Evolutionary conservation across 2,888 invertebrate genomes (phyloP).

Genomic region (Meiosimyza platycephala): DNA sequence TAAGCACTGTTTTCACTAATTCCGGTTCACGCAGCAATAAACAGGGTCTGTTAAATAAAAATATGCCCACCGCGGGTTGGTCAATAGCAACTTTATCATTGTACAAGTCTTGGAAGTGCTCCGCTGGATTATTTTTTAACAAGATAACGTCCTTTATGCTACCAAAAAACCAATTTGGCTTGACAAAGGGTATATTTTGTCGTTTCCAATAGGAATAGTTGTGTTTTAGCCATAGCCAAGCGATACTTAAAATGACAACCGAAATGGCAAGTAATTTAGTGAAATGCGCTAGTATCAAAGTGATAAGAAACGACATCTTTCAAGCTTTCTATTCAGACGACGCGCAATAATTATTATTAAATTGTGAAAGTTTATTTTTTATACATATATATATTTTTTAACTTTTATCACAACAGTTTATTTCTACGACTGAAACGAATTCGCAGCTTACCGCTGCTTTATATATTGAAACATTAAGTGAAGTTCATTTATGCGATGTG

Average conservation of each 20-base stretch:
- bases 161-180: slow-evolving; percentile 62
- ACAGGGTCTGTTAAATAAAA: slow-evolving; percentile 64
- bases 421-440: too few species aligned
- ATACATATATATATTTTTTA: too few species aligned
- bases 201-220: slow-evolving; percentile 55
- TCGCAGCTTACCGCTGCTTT: too few species aligned
- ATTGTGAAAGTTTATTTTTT: too few species aligned
- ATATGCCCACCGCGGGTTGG: slow-evolving; percentile 58
- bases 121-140: slow-evolving; percentile 50
- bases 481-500: too few species aligned
- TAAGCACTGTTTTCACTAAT: slow-evolving; percentile 65
- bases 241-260: slow-evolving; percentile 41
- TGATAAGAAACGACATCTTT: too few species aligned
- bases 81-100: slow-evolving; percentile 45
- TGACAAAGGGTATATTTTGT: slow-evolving; percentile 57
- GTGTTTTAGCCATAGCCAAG: slow-evolving; percentile 51
- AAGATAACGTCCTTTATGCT: slow-evolving; percentile 58
- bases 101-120: slow-evolving; percentile 57
- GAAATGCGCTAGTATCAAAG: neutral
- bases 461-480: too few species aligned
- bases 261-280: slow-evolving; percentile 40
- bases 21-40: slow-evolving; percentile 65
- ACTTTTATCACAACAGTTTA: too few species aligned
- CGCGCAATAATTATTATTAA: too few species aligned
- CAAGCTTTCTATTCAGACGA: too few species aligned